Conservation (phyloP, 2,888 invertebrate species). For the Melanophora roralis region DNA sequence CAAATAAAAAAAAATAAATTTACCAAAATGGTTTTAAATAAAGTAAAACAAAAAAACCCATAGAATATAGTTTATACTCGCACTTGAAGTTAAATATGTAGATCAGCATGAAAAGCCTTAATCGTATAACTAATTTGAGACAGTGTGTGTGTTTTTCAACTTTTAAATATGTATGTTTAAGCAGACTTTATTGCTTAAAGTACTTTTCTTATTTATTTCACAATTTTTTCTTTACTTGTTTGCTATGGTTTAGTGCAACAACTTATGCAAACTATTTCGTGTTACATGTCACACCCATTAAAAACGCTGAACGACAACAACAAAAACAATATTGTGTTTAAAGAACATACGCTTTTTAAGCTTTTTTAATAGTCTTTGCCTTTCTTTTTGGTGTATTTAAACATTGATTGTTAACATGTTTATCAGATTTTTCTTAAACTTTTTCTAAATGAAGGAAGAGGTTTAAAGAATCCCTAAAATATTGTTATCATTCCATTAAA, state of each 20-base stretch:
- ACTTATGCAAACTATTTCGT: conserved; percentile 75
- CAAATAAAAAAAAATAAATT: conserved; percentile 16
- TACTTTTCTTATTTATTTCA: not conserved
- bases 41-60: not conserved
- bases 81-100: conserved; percentile 5
- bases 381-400: conserved; percentile 27
- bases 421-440: conserved; percentile 60
- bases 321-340: conserved; percentile 51
- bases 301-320: conserved; percentile 57
- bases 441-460: not conserved
- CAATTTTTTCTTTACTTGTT: not conserved
- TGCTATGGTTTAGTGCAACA: conserved; percentile 38
- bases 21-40: not conserved
- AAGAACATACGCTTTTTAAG: conserved; percentile 41
- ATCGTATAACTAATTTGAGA: conserved; percentile 78
- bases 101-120: conserved; percentile 72
- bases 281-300: conserved; percentile 71
- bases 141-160: conserved; percentile 75
- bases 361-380: not conserved
- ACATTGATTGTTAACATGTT: conserved; percentile 18
- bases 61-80: conserved; percentile 21
- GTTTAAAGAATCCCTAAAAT: conserved; percentile 21
- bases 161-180: conserved; percentile 24
- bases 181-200: conserved; percentile 34
- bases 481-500: conserved; percentile 55